These are phyloP conservation scores for Orchesellides sinensis DNA, from an alignment of 2,888 invertebrate species.

Conservation along the genomic window DNA sequence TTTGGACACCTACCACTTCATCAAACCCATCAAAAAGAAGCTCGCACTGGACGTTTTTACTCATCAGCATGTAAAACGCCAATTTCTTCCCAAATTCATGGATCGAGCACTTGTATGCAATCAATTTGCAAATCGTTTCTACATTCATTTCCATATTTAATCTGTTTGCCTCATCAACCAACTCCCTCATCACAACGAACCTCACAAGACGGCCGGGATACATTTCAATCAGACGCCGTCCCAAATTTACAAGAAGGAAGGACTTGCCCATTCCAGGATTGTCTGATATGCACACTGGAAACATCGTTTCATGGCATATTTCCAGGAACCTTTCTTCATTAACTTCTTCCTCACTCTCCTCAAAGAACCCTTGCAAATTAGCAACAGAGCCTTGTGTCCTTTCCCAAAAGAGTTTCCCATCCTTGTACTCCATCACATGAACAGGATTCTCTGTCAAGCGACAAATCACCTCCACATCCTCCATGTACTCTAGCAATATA, in stretches of 20 bases:
- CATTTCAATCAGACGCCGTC: background rate
- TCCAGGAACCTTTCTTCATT: background rate
- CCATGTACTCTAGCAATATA: background rate
- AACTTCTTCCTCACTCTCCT: background rate
- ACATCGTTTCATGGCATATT: background rate
- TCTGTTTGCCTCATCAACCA: background rate
- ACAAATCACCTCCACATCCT: conserved; percentile 4
- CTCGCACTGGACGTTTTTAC: background rate
- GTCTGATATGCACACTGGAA: background rate
- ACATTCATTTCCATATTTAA: background rate
- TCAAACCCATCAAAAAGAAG: conserved; percentile 16
- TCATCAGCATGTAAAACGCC: background rate
- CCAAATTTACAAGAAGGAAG: background rate
- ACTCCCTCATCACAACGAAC: background rate
- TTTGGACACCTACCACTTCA: background rate
- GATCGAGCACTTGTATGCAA: background rate
- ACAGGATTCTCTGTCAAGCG: background rate
- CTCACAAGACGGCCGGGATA: background rate
- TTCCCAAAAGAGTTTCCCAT: background rate
- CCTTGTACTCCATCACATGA: background rate
- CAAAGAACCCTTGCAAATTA: background rate
- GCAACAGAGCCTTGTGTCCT: background rate
- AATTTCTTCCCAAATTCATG: background rate
- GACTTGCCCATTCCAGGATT: conserved; percentile 26
- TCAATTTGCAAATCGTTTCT: background rate